These are phyloP conservation scores for Chironomus tepperi DNA, from an alignment of 1,140 invertebrate genomes.

Conservation along the genomic window DNA sequence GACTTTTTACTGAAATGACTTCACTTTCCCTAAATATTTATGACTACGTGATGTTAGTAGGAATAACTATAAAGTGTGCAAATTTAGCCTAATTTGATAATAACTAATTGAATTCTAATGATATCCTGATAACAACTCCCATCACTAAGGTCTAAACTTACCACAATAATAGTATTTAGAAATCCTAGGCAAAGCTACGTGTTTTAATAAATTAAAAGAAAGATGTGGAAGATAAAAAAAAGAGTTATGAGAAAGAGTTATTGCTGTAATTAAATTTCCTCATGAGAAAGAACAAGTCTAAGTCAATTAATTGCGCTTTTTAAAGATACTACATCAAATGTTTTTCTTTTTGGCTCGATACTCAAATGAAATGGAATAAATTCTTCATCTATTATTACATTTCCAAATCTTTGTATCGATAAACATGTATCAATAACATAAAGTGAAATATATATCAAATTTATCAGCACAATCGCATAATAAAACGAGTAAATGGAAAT, in stretches of 20 bases:
- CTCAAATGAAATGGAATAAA: background rate
- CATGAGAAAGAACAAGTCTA: slow-evolving; percentile 28
- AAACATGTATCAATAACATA: background rate
- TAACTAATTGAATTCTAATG: background rate
- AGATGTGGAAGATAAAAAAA: slow-evolving; percentile 26
- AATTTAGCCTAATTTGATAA: background rate
- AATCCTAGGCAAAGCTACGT: slow-evolving; percentile 53
- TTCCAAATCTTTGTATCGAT: background rate
- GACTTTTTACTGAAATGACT: background rate
- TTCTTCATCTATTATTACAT: background rate
- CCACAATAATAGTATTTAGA: slow-evolving; percentile 54
- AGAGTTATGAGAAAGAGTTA: slow-evolving; percentile 34
- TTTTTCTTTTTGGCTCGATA: slow-evolving; percentile 21
- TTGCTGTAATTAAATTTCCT: background rate
- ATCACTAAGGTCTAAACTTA: slow-evolving; percentile 42
- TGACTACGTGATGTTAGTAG: slow-evolving; percentile 34
- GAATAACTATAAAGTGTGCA: background rate
- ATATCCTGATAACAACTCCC: background rate
- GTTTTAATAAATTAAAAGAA: background rate
- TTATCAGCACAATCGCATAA: background rate
- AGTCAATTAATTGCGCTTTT: slow-evolving; percentile 27
- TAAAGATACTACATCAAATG: slow-evolving; percentile 30
- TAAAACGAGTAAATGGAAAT: background rate
- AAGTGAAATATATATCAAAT: background rate
- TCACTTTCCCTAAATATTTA: slow-evolving; percentile 30